Evolutionary conservation across 2,888 invertebrate genomes (phyloP).

Genomic region (Colletes collaris): DNA sequence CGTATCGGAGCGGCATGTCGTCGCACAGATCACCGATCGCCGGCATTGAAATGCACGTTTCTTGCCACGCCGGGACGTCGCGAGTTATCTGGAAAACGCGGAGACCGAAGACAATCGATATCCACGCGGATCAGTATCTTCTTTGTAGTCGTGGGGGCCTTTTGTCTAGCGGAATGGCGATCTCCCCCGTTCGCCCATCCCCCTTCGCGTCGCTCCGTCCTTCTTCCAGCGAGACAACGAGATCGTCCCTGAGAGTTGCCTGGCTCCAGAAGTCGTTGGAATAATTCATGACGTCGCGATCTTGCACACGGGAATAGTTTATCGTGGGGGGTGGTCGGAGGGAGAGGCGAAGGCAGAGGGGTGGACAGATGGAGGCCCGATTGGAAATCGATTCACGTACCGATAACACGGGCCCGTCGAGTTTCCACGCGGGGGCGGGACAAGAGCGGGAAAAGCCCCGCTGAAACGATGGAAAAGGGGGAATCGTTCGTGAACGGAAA

Average conservation of each 20-base stretch:
- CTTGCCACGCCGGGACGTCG: constrained; percentile 22
- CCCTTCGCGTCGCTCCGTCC: constrained; percentile 27
- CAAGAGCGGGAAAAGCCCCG: constrained; percentile 18
- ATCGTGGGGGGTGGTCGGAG: constrained; percentile 42
- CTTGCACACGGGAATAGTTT: constrained; percentile 69
- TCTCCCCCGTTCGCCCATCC: constrained; percentile 22
- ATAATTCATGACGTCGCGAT: constrained; percentile 78
- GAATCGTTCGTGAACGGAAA: neutral
- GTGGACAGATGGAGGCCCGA: constrained; percentile 43
- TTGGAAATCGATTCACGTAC: constrained; percentile 75
- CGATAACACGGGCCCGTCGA: constrained; percentile 64
- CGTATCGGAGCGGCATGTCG: constrained; percentile 20
- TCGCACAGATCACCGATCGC: constrained; percentile 19
- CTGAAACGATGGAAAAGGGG: constrained; percentile 22
- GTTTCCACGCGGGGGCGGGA: constrained; percentile 52
- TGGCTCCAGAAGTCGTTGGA: constrained; percentile 68
- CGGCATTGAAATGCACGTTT: constrained; percentile 40
- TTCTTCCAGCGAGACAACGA: constrained; percentile 62
- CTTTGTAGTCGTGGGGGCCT: constrained; percentile 46
- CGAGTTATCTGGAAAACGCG: constrained; percentile 50
- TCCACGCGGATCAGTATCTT: constrained; percentile 42
- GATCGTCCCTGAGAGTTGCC: constrained; percentile 65
- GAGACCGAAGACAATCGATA: constrained; percentile 54
- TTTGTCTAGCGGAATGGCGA: constrained; percentile 52
- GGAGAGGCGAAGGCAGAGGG: neutral